Conservation (phyloP, 2,113 vertebrate genomes). For the Lagopus leucura region DNA sequence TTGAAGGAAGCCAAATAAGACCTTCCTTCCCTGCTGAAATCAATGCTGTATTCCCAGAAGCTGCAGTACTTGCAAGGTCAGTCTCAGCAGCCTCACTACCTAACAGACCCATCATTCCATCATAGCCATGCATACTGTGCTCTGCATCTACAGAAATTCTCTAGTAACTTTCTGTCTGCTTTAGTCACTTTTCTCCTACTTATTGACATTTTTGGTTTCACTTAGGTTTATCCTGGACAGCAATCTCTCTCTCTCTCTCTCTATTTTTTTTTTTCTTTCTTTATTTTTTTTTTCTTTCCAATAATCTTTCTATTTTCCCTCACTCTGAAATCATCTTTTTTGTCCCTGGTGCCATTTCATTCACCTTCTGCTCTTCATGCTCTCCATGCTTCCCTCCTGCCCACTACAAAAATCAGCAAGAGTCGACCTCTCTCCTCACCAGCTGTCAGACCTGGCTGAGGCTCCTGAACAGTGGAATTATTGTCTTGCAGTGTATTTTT, state of each 20-base stretch:
- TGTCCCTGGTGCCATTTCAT: not conserved
- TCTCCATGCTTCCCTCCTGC: not conserved
- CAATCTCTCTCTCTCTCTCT: not conserved
- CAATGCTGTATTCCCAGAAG: not conserved
- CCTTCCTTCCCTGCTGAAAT: not conserved
- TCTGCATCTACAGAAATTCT: not conserved
- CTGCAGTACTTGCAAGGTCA: not conserved
- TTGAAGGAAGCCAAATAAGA: not conserved
- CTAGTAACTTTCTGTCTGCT: not conserved
- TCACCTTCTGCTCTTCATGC: constrained; percentile 25
- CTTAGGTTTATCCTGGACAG: not conserved
- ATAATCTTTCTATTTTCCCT: not conserved
- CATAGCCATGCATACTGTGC: accelerated
- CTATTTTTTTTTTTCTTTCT: not conserved
- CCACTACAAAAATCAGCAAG: constrained; percentile 4
- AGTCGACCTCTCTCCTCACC: constrained; percentile 31
- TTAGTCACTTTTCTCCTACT: not conserved
- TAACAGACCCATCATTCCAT: not conserved
- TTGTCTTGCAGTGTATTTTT: not conserved
- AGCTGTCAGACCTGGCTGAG: constrained; percentile 27
- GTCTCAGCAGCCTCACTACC: not conserved
- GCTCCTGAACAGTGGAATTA: not conserved
- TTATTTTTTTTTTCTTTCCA: too few relatives aligned
- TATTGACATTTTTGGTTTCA: not conserved
- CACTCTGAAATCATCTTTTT: not conserved